Base-by-base conservation (phyloP, 2,113 vertebrate species). In the Glareola pratincola region DNA sequence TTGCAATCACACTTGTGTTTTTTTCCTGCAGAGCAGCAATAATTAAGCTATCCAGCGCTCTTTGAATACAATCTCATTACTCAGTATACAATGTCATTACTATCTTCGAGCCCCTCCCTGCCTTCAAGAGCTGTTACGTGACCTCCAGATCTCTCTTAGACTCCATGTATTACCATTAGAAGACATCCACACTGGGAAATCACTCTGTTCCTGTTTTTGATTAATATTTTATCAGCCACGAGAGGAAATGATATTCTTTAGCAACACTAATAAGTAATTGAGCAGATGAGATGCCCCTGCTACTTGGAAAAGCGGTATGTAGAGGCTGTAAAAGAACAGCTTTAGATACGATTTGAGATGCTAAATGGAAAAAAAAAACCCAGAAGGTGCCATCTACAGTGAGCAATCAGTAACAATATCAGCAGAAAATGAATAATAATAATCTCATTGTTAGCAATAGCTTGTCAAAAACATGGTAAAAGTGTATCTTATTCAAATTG, bases 161-260 rank as follows among this genome's bases (percentile, higher is more conserved):
- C 97, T 98, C 97, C 96, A 94, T 97, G 97, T 98, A 97, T 98
- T 98, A 98, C 98, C 98, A 98, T 99, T 99, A 98, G 98, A 98
- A 98, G 98, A 99, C 98, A 98, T 98, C 98, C 98, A 98, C 98
- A 98, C 97, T 98, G 98, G 98, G 98, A 98, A 98, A 98, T 98
- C 97, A 95, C 98, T 98, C 98, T 98, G 98, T 99, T 99, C 99
- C 99, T 99, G 98, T 98, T 99, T 98, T 98, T 99, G 98, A 99
- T 99, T 98, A 99, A 99, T 99, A 99, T 99, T 99, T 99, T 98
- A 99, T 98, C 98, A 99, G 98, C 98, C 88, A 97, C 94, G 30
- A 98, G 99, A 99, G 99, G 99, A 99, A 99, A 99, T 99, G 98
- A 98, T 99, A 98, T 99, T 99, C 99, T 98, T 98, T 98, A 98